These are phyloP conservation scores for Magallana angulata DNA, from an alignment of 1,140 invertebrate species.

Conservation along the genomic window DNA sequence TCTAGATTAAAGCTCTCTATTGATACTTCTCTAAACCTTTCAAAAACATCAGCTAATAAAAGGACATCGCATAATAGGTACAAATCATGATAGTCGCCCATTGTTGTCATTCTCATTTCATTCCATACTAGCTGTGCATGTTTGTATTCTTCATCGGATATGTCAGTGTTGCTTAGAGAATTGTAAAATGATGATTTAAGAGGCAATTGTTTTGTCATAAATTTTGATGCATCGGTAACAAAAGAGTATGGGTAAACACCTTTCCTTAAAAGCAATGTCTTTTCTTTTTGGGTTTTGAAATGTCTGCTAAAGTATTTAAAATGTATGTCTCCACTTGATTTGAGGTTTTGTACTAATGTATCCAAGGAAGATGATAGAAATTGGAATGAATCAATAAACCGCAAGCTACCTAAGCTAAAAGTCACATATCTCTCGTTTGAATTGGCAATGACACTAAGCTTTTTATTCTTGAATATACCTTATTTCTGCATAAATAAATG, in stretches of 20 bases:
- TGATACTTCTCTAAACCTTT: conserved; percentile 17
- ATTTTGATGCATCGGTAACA: neutral
- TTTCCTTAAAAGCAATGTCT: neutral
- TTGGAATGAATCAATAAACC: conserved; percentile 44
- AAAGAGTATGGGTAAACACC: neutral
- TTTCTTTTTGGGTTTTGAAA: conserved; percentile 32
- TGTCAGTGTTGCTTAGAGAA: conserved; percentile 7
- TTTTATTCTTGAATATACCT: conserved; percentile 45
- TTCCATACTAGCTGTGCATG: conserved; percentile 39
- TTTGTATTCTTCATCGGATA: conserved; percentile 40
- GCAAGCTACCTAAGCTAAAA: conserved; percentile 29
- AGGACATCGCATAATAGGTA: neutral
- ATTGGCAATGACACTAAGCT: conserved; percentile 45
- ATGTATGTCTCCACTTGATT: neutral
- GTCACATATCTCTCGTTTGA: conserved; percentile 47
- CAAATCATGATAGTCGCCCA: conserved; percentile 30
- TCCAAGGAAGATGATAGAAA: conserved; percentile 27
- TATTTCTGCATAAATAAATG: conserved; percentile 12
- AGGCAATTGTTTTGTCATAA: neutral
- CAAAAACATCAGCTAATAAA: conserved; percentile 43
- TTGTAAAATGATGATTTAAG: conserved; percentile 6
- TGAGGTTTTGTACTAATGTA: conserved; percentile 65
- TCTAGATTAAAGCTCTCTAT: neutral
- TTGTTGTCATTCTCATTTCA: conserved; percentile 36
- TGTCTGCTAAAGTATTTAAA: conserved; percentile 9